Percentiles rank a stretch among this genome's conserved stretches.
Conservation (phyloP, 2,888 invertebrate species). For the Sabellastarte sp. region DNA sequence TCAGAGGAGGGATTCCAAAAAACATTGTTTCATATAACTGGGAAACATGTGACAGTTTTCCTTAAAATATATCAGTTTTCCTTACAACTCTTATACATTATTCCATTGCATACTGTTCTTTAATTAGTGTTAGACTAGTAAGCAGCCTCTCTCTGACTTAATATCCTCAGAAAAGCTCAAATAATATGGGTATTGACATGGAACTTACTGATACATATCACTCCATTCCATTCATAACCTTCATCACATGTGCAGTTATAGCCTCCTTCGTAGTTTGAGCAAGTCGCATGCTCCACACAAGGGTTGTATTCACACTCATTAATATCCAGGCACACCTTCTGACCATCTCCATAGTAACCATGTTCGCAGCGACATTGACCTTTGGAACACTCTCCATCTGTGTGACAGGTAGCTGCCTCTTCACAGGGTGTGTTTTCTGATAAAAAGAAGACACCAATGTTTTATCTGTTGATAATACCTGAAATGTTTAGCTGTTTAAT, state of each 20-base stretch:
- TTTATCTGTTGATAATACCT: too few relatives aligned
- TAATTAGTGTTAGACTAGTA: too few relatives aligned
- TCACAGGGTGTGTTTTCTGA: background rate
- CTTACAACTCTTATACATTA: too few relatives aligned
- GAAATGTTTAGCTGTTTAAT: too few relatives aligned
- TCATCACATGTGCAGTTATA: constrained; percentile 8
- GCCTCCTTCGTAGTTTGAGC: constrained; percentile 10
- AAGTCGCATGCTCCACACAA: constrained; percentile 7
- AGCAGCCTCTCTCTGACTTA: too few relatives aligned
- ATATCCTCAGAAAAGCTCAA: too few relatives aligned
- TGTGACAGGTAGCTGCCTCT: background rate
- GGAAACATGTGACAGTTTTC: too few relatives aligned
- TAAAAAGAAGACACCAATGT: background rate
- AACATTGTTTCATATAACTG: too few relatives aligned
- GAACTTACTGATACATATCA: constrained; percentile 5
- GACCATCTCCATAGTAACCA: constrained; percentile 16
- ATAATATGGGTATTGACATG: too few relatives aligned
- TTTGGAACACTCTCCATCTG: background rate
- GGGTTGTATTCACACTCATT: constrained; percentile 5
- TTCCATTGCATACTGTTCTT: too few relatives aligned
- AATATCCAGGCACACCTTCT: constrained; percentile 5
- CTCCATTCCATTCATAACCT: constrained; percentile 10
- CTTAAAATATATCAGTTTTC: too few relatives aligned
- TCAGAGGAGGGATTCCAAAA: too few relatives aligned
- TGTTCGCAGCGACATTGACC: constrained; percentile 9